These are phyloP conservation scores for Lepidurus apus DNA, from an alignment of 1,140 invertebrate genomes.

Conservation along the genomic window DNA sequence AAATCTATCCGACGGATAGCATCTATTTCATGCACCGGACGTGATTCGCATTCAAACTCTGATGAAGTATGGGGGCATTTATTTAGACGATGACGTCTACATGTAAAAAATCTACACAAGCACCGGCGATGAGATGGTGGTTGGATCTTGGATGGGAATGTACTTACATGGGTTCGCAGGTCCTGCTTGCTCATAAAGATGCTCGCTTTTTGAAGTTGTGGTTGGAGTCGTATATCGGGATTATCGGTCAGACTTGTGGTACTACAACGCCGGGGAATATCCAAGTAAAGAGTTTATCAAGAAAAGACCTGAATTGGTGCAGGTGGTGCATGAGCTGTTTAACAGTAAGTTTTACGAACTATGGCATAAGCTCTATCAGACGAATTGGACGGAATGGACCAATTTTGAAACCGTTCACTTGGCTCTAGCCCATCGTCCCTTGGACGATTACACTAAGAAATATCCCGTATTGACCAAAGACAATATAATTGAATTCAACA, in stretches of 20 bases:
- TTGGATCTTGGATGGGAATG: too few relatives aligned
- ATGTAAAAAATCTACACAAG: too few relatives aligned
- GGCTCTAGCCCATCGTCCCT: neutral
- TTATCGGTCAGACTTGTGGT: neutral
- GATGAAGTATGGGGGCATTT: too few relatives aligned
- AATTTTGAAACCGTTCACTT: neutral
- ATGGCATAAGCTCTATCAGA: neutral
- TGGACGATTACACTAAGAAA: neutral
- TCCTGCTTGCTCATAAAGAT: neutral
- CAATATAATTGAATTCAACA: neutral
- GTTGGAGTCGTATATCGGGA: neutral
- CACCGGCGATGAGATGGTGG: too few relatives aligned
- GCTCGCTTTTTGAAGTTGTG: conserved; percentile 6
- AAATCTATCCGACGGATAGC: conserved; percentile 34
- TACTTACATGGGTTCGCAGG: conserved; percentile 41
- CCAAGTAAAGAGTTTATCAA: conserved; percentile 11
- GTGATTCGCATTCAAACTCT: too few relatives aligned
- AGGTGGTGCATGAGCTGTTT: conserved; percentile 15
- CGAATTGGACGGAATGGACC: neutral
- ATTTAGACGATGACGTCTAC: too few relatives aligned
- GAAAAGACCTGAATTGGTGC: neutral
- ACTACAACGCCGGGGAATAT: conserved; percentile 28
- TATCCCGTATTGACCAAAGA: neutral
- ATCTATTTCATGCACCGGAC: too few relatives aligned
- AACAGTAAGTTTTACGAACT: neutral